Conservation (phyloP, 2,888 invertebrate species). For the Galeruca laticollis region DNA sequence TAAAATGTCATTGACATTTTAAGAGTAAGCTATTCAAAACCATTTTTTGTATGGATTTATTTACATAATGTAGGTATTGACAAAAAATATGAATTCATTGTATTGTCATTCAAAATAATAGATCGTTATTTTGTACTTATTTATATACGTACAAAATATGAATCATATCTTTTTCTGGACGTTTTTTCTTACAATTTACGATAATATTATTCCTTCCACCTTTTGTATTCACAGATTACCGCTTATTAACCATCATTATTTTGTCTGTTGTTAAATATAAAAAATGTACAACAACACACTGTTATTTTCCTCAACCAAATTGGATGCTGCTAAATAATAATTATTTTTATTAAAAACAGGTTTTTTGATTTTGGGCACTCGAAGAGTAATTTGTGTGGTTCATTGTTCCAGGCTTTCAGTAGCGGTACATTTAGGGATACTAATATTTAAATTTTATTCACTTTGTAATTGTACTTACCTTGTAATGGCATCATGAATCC, state of each 20-base stretch:
- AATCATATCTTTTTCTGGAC: neutral
- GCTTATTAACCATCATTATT: constrained; percentile 10
- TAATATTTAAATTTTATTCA: neutral
- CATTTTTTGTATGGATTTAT: too few species aligned
- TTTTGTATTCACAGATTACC: constrained; percentile 2
- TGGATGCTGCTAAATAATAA: constrained; percentile 21
- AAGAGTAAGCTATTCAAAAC: too few species aligned
- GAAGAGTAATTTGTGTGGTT: constrained; percentile 25
- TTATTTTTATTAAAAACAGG: constrained; percentile 28
- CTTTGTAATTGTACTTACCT: too few species aligned
- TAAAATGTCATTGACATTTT: too few species aligned
- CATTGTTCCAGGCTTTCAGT: constrained; percentile 15
- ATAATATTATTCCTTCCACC: neutral
- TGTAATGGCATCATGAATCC: too few species aligned
- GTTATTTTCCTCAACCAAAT: constrained; percentile 24
- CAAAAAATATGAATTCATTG: too few species aligned
- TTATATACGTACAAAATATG: neutral
- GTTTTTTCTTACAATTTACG: neutral
- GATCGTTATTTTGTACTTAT: neutral
- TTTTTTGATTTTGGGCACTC: constrained; percentile 32
- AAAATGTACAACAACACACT: constrained; percentile 11
- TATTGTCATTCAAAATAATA: too few species aligned
- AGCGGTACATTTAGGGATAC: neutral
- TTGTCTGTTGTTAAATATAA: constrained; percentile 6
- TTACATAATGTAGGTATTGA: too few species aligned